Evolutionary conservation across 2,888 invertebrate species (phyloP).

Genomic region (Amblyjoppa proteus): DNA sequence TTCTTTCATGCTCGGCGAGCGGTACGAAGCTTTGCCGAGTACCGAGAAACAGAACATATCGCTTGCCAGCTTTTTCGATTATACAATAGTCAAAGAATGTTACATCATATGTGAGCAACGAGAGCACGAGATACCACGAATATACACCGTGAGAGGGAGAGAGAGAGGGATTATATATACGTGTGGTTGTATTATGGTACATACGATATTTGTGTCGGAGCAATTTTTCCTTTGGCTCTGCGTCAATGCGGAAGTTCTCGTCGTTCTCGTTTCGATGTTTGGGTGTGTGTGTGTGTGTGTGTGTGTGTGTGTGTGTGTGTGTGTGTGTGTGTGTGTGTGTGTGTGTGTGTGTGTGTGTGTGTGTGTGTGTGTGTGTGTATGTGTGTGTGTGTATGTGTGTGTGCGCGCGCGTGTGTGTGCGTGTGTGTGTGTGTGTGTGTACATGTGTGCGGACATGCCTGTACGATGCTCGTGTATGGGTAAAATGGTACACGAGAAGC

Average conservation of each 20-base stretch:
- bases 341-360: neutral
- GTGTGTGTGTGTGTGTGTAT: neutral
- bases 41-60: slow-evolving; percentile 10
- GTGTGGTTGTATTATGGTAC: slow-evolving; percentile 25
- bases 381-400: neutral
- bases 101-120: slow-evolving; percentile 31
- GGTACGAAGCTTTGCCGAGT: neutral
- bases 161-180: neutral
- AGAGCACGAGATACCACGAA: neutral
- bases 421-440: neutral
- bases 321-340: neutral
- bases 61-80: slow-evolving; percentile 50
- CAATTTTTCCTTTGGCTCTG: slow-evolving; percentile 55
- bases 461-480: neutral
- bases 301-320: neutral
- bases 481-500: slow-evolving; percentile 11
- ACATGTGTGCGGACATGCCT: neutral
- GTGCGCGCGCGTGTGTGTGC: no score
- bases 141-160: neutral
- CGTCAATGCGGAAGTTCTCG: slow-evolving; percentile 62
- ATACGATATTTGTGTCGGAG: slow-evolving; percentile 34
- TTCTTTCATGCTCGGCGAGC: slow-evolving; percentile 30
- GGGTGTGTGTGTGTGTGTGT: neutral
- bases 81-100: slow-evolving; percentile 54
- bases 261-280: slow-evolving; percentile 34